Conservation (phyloP, 2,113 vertebrate species). For the Phodopus roborovskii region DNA sequence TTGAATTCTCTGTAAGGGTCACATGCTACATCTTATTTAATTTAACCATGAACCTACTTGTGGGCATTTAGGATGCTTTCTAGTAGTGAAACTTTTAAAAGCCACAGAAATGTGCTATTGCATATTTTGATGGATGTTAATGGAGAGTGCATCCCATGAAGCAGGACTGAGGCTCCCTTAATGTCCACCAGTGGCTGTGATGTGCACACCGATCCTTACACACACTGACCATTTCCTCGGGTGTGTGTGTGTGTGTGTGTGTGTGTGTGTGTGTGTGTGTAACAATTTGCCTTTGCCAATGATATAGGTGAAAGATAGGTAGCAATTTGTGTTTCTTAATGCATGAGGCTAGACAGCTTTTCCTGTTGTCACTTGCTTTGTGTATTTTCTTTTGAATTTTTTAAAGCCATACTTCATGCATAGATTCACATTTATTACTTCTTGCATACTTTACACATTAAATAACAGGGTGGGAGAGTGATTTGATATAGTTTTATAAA, state of each 20-base stretch:
- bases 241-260: no score
- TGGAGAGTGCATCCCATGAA: neutral
- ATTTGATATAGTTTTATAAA: neutral
- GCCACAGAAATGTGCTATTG: neutral
- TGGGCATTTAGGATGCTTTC: neutral
- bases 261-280: no score
- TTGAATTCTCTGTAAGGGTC: neutral
- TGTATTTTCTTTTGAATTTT: neutral
- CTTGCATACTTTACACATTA: neutral
- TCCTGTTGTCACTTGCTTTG: neutral
- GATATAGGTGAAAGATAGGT: neutral
- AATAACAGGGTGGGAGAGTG: neutral
- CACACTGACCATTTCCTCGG: neutral
- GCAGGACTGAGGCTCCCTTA: neutral
- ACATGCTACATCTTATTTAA: neutral
- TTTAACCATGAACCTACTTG: neutral
- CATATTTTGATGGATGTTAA: neutral
- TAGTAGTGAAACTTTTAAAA: neutral
- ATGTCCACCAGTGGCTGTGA: neutral
- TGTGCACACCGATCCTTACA: fast-evolving
- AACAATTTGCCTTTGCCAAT: neutral
- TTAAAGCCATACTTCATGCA: neutral
- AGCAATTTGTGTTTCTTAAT: neutral
- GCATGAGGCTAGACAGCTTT: neutral
- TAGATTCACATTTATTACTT: neutral